Base-by-base conservation (phyloP, 2,888 invertebrate genomes). In the Limnephilus auricula region DNA sequence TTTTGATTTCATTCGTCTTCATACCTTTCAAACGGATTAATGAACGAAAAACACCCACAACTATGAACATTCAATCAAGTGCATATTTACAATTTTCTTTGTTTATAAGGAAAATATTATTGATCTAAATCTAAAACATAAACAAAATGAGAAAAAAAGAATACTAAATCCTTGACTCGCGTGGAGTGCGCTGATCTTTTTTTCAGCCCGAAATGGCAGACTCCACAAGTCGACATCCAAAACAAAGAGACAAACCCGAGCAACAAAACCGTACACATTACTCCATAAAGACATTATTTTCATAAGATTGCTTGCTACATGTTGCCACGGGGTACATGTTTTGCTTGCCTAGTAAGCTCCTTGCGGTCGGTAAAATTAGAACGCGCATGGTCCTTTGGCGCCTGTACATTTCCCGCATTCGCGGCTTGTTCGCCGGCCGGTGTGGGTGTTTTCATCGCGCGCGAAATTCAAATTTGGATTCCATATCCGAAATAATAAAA, bases 361-460 rank as follows among this genome's bases (percentile, higher is more conserved):
- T 18, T 89, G 79, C 30, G 79, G n/a, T 79, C 45, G 89, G 40
- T 34, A 79, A 89, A 91, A 89, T 80, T 91, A 91, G 91, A 88
- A 84, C 84, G 91, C 91, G 91, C 91, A 91, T 91, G 91, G 88
- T 91, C 91, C 83, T 83, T 90, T 91, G 89, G 91, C 91, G 91
- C 91, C 91, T 80, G 50, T 82, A 37, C 31, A 78, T 30, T 87
- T 80, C 80, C 65, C 31, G 87, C 90, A 91, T 91, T 91, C 91
- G 89, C 91, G 89, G 91, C 91, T 79, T 45, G 91, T 83, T 89
- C 83, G 84, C 91, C 83, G 91, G 91, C 91, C 91, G 91, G 91
- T 89, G 83, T 87, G 80, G 30, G 30, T 84, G 15, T 32, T 78
- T 32, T 18, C 0, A 34, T 18, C 0, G 1, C 65, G 25, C 87